phyloP scores from a whole-genome alignment of 2,113 vertebrate genomes.

The Eulemur rufifrons region DNA sequence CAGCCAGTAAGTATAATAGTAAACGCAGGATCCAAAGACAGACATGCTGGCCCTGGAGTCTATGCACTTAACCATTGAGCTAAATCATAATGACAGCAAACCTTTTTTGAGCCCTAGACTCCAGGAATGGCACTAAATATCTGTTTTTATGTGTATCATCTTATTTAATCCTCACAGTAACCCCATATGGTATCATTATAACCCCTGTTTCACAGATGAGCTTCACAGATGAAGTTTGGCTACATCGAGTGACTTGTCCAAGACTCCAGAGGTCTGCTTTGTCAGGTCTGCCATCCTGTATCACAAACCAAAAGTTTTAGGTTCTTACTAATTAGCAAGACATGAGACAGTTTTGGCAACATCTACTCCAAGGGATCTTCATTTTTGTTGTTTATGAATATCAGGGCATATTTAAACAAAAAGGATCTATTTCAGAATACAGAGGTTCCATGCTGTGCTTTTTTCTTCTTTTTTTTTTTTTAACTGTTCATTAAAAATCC shows the following conservation, averaged over 20 bases:
- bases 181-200: background rate
- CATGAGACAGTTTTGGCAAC: background rate
- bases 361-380: background rate
- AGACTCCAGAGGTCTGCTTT: background rate
- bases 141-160: background rate
- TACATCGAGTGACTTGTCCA: background rate
- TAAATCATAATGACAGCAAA: background rate
- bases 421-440: background rate
- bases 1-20: background rate
- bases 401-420: slow-evolving; percentile 12
- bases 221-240: background rate
- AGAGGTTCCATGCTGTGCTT: slow-evolving; percentile 49
- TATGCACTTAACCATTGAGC: background rate
- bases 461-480: slow-evolving; percentile 41
- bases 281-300: background rate
- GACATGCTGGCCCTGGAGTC: background rate
- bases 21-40: background rate
- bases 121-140: background rate
- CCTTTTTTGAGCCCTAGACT: background rate
- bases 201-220: background rate
- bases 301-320: background rate
- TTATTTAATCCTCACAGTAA: background rate
- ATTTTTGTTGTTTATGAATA: background rate
- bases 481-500: slow-evolving; percentile 70
- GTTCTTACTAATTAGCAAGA: background rate